Evolutionary conservation across 2,888 invertebrate genomes (phyloP).

Genomic region (Clanis bilineata): DNA sequence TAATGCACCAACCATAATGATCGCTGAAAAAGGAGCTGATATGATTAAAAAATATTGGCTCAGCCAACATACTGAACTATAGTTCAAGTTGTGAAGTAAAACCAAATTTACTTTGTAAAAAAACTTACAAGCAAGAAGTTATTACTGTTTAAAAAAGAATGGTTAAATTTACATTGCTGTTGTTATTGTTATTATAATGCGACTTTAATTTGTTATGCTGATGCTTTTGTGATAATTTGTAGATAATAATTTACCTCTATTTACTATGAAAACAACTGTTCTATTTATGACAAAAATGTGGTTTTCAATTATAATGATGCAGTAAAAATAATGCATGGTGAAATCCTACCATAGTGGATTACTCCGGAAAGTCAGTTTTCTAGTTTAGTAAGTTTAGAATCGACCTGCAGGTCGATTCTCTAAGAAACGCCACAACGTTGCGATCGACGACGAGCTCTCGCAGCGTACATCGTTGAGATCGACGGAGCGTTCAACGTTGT

Average conservation of each 20-base stretch:
- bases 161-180: background rate
- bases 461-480: too few relatives aligned
- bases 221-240: background rate
- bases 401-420: too few relatives aligned
- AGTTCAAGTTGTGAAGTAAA: background rate
- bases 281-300: background rate
- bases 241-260: background rate
- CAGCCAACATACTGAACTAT: constrained; percentile 36
- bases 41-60: constrained; percentile 83
- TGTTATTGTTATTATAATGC: background rate
- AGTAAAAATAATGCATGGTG: background rate
- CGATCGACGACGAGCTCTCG: too few relatives aligned
- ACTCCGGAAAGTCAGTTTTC: too few relatives aligned
- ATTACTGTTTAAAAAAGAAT: background rate
- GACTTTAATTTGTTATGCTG: background rate
- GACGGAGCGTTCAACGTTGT: too few relatives aligned
- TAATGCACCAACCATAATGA: constrained; percentile 84
- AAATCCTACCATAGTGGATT: too few relatives aligned
- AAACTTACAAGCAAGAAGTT: background rate
- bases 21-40: constrained; percentile 85
- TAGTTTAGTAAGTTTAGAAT: too few relatives aligned
- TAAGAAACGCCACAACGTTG: too few relatives aligned
- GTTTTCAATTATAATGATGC: background rate
- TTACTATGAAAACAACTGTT: too few relatives aligned
- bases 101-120: background rate